A percentile compares a stretch with the other conserved stretches of the same genome.
phyloP scores from a whole-genome alignment of 2,888 invertebrate genomes.

The Dascillus cervinus region DNA sequence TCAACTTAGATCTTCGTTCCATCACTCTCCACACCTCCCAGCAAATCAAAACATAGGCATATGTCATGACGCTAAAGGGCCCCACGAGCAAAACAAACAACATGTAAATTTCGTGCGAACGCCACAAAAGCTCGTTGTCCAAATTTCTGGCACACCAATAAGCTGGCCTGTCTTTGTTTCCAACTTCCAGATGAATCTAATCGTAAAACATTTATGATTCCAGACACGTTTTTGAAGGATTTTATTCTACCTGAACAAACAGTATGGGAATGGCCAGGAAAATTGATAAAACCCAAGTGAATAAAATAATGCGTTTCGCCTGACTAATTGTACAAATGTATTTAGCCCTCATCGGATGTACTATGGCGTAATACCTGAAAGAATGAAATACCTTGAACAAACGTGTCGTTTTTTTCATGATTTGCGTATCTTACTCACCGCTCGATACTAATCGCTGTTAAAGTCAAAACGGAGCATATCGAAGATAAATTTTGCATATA shows the following conservation, averaged over 20 bases:
- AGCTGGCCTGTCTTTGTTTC: conserved; percentile 31
- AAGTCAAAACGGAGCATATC: conserved; percentile 63
- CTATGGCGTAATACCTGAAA: conserved; percentile 61
- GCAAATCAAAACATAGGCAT: conserved; percentile 58
- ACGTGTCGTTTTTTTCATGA: conserved; percentile 1
- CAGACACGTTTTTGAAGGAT: neutral
- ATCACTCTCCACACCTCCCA: conserved; percentile 58
- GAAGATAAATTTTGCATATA: conserved; percentile 66
- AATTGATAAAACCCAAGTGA: conserved; percentile 54
- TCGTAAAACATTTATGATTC: conserved; percentile 12
- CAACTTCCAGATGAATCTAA: conserved; percentile 33
- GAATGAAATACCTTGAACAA: conserved; percentile 3
- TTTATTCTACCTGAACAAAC: conserved; percentile 54
- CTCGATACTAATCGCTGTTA: conserved; percentile 66
- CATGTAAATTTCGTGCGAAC: conserved; percentile 56
- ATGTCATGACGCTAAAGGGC: conserved; percentile 56
- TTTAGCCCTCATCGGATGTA: conserved; percentile 61
- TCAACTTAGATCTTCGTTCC: conserved; percentile 51
- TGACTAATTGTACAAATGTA: conserved; percentile 60
- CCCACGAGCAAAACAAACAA: conserved; percentile 53
- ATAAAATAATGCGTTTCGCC: conserved; percentile 52
- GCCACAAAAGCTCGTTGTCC: conserved; percentile 42
- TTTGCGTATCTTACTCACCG: conserved; percentile 44
- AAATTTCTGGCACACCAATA: conserved; percentile 55
- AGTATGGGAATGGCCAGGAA: conserved; percentile 54